Evolutionary conservation across 53 echinoderm and acorn worm species (phyloP).

Genomic region (Hippasteria phrygiana): DNA sequence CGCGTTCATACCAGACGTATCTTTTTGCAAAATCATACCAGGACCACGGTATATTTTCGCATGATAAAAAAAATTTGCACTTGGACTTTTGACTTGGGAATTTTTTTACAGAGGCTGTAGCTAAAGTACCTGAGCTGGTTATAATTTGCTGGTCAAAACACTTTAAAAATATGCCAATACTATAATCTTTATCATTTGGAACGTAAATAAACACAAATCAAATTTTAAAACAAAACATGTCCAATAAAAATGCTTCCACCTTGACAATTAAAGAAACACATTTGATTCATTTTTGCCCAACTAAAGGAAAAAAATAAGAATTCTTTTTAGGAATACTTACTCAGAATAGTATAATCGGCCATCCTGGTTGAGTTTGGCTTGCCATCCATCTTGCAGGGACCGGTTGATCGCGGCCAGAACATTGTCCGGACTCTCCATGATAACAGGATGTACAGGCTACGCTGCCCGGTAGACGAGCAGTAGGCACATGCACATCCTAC

Average conservation of each 20-base stretch:
- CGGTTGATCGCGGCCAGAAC: conserved; percentile 68
- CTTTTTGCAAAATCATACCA: no score
- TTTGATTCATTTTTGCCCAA: not conserved
- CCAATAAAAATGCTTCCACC: not conserved
- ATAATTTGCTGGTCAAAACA: no score
- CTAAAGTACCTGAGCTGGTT: no score
- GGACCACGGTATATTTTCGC: no score
- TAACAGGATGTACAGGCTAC: not conserved
- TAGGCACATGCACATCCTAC: not conserved
- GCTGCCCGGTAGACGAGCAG: not conserved
- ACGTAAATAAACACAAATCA: no score
- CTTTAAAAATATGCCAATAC: no score
- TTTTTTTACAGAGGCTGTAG: no score
- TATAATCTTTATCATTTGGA: no score
- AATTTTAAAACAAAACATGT: no score
- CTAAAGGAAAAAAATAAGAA: not conserved
- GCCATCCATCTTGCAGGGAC: conserved; percentile 81
- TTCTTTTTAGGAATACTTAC: conserved; percentile 73
- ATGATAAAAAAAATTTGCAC: no score
- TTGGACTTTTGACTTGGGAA: no score
- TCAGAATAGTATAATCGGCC: conserved; percentile 89
- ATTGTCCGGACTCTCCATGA: conserved; percentile 59
- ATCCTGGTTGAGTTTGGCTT: conserved; percentile 79
- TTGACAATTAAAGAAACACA: not conserved
- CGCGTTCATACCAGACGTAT: no score